Percentiles rank a stretch among this genome's conserved stretches.
Conservation (phyloP, 1,140 invertebrate species). For the Calliphora vicina region DNA sequence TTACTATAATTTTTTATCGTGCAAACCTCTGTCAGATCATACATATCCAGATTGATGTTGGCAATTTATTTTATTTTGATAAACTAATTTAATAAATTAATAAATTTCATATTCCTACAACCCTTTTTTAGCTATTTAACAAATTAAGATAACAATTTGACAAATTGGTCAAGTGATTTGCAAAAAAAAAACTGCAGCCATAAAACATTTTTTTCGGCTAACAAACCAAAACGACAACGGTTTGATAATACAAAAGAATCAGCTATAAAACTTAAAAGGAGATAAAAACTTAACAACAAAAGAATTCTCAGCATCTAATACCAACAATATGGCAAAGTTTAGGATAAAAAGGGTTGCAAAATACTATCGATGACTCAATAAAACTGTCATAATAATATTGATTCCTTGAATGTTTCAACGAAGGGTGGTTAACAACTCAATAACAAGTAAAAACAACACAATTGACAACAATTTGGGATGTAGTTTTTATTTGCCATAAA, state of each 20-base stretch:
- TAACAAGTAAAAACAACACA: slow-evolving; percentile 15
- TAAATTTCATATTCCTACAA: neutral
- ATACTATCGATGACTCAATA: neutral
- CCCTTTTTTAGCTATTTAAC: neutral
- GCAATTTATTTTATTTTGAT: no score
- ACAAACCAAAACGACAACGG: neutral
- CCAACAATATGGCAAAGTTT: neutral
- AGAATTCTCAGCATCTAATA: neutral
- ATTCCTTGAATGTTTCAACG: neutral
- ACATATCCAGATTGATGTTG: no score
- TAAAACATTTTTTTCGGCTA: neutral
- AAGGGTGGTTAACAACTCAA: slow-evolving; percentile 18
- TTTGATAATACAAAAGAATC: neutral
- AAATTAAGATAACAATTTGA: slow-evolving; percentile 37
- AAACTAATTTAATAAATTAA: neutral
- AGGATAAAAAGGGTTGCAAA: neutral
- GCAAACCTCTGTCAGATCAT: no score
- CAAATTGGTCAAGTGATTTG: slow-evolving; percentile 40
- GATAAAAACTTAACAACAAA: no score
- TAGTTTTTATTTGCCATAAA: neutral
- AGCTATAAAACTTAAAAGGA: neutral
- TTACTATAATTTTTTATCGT: no score
- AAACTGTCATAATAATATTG: neutral
- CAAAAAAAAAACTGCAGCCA: slow-evolving; percentile 18
- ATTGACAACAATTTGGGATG: slow-evolving; percentile 31